Evolutionary conservation across 2,113 vertebrate species (phyloP).

Genomic region (Tyrannus savana): DNA sequence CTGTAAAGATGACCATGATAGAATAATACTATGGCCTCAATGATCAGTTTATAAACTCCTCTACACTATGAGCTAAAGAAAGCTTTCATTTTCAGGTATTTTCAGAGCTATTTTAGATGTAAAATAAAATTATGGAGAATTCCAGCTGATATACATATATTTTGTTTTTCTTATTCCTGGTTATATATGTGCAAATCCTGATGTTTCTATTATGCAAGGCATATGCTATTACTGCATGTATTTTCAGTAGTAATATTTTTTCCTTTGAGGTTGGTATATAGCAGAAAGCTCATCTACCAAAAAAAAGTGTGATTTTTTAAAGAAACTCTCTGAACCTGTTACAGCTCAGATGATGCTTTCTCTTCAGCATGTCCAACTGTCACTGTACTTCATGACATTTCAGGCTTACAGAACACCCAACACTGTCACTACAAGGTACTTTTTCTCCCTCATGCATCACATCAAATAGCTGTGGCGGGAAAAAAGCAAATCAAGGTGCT

Average conservation of each 20-base stretch:
- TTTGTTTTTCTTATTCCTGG: neutral
- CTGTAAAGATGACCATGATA: neutral
- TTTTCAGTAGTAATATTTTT: neutral
- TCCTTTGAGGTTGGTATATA: neutral
- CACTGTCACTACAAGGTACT: accelerated
- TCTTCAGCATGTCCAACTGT: neutral
- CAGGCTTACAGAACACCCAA: neutral
- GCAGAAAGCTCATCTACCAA: neutral
- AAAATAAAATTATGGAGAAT: neutral
- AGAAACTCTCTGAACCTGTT: neutral
- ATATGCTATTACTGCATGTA: neutral
- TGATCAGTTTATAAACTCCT: neutral
- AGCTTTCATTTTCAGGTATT: neutral
- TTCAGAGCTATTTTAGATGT: neutral
- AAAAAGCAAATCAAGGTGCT: accelerated
- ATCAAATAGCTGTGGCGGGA: neutral
- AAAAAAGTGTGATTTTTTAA: neutral
- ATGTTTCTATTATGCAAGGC: neutral
- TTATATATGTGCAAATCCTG: neutral
- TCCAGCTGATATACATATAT: neutral
- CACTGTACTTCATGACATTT: neutral
- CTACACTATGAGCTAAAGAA: neutral
- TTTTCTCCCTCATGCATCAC: neutral
- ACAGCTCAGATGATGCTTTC: neutral
- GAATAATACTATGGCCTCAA: neutral